phyloP scores from a whole-genome alignment of 2,888 invertebrate species.

The Eubasilissa splendida region DNA sequence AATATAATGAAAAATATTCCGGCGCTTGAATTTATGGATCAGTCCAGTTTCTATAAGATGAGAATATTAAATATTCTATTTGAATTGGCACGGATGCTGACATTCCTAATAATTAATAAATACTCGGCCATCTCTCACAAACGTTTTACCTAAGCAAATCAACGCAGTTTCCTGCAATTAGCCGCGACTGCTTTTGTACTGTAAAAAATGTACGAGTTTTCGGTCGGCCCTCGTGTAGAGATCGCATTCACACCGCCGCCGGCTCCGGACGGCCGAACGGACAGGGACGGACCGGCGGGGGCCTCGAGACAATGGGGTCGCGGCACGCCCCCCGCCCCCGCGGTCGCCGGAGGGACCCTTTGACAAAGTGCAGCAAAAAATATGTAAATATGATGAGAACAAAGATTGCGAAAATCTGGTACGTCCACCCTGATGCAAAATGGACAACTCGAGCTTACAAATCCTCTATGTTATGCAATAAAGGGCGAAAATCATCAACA shows the following conservation, averaged over 20 bases:
- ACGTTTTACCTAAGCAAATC: neutral
- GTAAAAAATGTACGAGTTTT: neutral
- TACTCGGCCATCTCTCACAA: neutral
- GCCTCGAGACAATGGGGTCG: conserved; percentile 39
- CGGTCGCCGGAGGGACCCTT: conserved; percentile 28
- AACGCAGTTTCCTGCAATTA: conserved; percentile 22
- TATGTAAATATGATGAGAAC: conserved; percentile 47
- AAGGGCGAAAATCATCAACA: too few relatives aligned
- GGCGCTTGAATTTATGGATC: too few relatives aligned
- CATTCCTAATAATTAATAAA: neutral
- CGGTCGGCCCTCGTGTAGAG: conserved; percentile 2
- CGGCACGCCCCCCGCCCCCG: conserved; percentile 15
- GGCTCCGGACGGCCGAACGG: conserved; percentile 29
- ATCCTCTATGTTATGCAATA: too few relatives aligned
- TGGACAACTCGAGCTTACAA: too few relatives aligned
- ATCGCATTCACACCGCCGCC: conserved; percentile 25
- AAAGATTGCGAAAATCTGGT: neutral
- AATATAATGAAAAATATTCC: too few relatives aligned
- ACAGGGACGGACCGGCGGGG: conserved; percentile 26
- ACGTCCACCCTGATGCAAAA: too few relatives aligned
- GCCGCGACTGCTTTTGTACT: neutral
- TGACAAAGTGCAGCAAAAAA: conserved; percentile 48
- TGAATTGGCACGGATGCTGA: neutral
- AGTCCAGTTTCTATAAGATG: too few relatives aligned
- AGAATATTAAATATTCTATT: too few relatives aligned